Evolutionary conservation across 1,140 invertebrate genomes (phyloP), one percentile per base, ranked within the genome.

Genomic region (Pseudoatta argentina): DNA sequence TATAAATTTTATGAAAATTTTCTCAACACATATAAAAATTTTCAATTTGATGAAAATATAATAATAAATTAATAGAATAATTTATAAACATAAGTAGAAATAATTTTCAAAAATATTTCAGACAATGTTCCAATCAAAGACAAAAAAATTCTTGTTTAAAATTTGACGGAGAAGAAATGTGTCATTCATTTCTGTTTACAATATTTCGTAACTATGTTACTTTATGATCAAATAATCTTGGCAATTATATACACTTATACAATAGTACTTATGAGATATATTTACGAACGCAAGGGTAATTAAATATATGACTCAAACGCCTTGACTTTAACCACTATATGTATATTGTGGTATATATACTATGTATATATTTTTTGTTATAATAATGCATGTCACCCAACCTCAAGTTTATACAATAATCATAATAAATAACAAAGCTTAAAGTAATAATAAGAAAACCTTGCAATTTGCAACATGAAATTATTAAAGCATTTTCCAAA

Each of bases 291-390:
- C n/a, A 21, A 61, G 24, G 12, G 5, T 82, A 82, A 82, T 72
- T 73, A 82, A 82, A 61, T 73, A 34, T 51, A 82, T 72, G 53
- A 16, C 27, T 61, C 67, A 48, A 48, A n/a, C 34, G 12, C 53
- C 67, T 82, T 82, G 79, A 82, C 55, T 73, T 82, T 82, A 69
- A 82, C 34, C 21, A 51, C 24, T 24, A 24, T 24, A 24, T 24
- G 24, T 24, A 24, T 24, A 24, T 24, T 24, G 24, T 24, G 24
- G 24, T 24, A 24, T 24, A 24, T 24, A 24, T 24, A 24, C 24
- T 24, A 24, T 24, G 55, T 51, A 12, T 51, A 18, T 30, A 61
- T 18, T 61, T 27, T 48, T 61, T 34, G 18, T 72, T 81, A 72
- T 51, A 21, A 3, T 57, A 44, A 69, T 34, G 30, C 8, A 44